Evolutionary conservation across 2,797 vertebrate species (phyloP).

Genomic region (Premnoplex brunnescens): DNA sequence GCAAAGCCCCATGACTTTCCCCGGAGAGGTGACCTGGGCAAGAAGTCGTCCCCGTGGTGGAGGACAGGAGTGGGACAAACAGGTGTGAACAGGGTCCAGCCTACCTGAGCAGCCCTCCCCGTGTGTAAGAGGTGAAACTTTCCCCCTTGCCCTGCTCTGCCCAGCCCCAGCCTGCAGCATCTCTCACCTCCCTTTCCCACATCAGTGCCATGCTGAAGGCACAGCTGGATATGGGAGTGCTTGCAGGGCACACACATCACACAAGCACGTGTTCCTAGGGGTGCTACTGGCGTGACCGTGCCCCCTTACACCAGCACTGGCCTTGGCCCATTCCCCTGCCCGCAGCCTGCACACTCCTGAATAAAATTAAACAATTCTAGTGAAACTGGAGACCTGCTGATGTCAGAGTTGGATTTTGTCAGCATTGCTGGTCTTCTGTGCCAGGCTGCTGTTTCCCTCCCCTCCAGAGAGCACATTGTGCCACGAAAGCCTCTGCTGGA

Average conservation of each 20-base stretch:
- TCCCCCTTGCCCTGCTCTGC: not conserved
- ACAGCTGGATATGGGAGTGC: not conserved
- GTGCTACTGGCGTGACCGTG: not conserved
- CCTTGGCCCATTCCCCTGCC: not conserved
- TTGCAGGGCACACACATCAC: not conserved
- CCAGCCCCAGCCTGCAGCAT: not conserved
- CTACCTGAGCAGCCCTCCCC: not conserved
- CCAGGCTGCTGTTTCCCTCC: not conserved
- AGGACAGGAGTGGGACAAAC: not conserved
- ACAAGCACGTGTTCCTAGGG: not conserved
- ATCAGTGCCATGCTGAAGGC: accelerated
- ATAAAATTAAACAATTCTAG: not conserved
- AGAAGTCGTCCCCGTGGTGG: not conserved
- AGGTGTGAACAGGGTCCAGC: not conserved
- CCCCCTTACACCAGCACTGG: not conserved
- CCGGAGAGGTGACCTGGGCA: not conserved
- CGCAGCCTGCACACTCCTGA: not conserved
- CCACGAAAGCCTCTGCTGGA: not conserved
- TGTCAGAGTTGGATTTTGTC: not conserved
- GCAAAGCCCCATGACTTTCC: not conserved
- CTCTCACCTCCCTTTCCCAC: not conserved
- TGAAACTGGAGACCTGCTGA: not conserved
- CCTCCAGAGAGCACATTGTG: not conserved
- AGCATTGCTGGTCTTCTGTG: not conserved
- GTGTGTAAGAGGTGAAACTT: accelerated